phyloP scores from a whole-genome alignment of 2,888 invertebrate species.

The Mycalesis mineus region DNA sequence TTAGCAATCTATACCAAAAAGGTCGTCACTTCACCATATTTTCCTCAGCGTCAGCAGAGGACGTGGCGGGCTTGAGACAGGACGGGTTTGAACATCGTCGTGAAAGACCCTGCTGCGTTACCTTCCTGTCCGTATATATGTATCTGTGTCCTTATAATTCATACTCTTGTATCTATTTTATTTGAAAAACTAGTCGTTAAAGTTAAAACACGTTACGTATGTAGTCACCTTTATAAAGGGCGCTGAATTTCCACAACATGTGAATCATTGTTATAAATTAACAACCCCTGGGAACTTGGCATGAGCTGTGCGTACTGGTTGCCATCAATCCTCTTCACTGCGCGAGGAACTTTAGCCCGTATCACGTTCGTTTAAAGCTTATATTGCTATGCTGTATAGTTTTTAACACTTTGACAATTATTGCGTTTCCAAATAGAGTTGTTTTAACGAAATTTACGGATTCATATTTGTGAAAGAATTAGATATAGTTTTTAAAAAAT shows the following conservation, averaged over 20 bases:
- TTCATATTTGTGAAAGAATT: slow-evolving; percentile 1
- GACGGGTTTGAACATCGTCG: too few species aligned
- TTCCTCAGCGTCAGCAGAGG: too few species aligned
- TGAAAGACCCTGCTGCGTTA: too few species aligned
- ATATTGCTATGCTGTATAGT: not conserved
- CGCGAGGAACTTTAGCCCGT: not conserved
- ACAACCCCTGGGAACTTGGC: slow-evolving; percentile 34
- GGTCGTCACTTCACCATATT: too few species aligned
- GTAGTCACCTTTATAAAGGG: too few species aligned
- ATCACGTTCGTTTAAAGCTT: not conserved
- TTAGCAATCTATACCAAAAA: too few species aligned
- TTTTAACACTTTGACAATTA: slow-evolving; percentile 9
- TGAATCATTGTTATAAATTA: slow-evolving; percentile 36
- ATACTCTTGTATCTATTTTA: too few species aligned
- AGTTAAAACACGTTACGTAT: too few species aligned
- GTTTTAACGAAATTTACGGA: slow-evolving; percentile 2
- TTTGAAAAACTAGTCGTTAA: too few species aligned
- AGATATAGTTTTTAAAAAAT: not conserved
- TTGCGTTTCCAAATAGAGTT: slow-evolving; percentile 9
- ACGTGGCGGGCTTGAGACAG: too few species aligned
- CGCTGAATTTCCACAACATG: slow-evolving; percentile 30
- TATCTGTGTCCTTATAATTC: too few species aligned
- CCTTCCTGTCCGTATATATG: too few species aligned
- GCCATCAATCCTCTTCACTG: slow-evolving; percentile 12
- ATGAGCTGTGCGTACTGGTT: slow-evolving; percentile 23